Evolutionary conservation across 2,113 vertebrate species (phyloP), one percentile per base, ranked within the genome.

Genomic region (Oncorhynchus keta): DNA sequence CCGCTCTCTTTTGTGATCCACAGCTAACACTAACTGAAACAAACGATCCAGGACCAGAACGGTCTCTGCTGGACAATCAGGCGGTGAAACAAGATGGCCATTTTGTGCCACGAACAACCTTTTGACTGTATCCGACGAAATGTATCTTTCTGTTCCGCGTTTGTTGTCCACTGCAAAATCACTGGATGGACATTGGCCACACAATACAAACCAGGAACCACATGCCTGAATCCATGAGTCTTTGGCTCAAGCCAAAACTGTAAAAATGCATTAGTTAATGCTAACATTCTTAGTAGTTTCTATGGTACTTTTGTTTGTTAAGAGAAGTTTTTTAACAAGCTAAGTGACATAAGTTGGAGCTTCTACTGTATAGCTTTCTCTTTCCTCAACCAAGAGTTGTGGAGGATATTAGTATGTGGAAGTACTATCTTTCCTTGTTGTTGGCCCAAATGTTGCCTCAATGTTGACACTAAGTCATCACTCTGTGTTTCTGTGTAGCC

Each of bases 201-300:
- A 1, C 97, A 97, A 86, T 98, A 99, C 93, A 99, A 99, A 90
- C 91, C 97, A 16, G 98, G 98, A 89, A 97, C 96, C 93, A 99
- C 98, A 97, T 98, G 87, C 97, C 97, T 77, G 97, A 99, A 87
- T 99, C 98, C 65, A 98, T 99, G 91, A 95, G 97, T 68, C 18
- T 14, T n/a, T 68, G 30, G 2, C 66, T 68, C 57, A 22, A 7
- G 18, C 2, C 51, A 55, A 55, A 12, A 14, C 57, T 61, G 16
- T 61, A 3, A 61, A 61, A 6, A 61, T 61, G 4, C 4, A 61
- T 61, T 35, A 14, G 35, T 6, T 35, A 7, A 35, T 3, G 49
- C 11, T 13, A 51, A 51, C 11, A 14, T 14, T 16, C 49, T 4
- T 16, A 14, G 11, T 51, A 51, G 49, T 51, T 16, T 51, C 49